Evolutionary conservation across 2,113 vertebrate species (phyloP), one percentile per base, ranked within the genome.

Genomic region (Merops nubicus): DNA sequence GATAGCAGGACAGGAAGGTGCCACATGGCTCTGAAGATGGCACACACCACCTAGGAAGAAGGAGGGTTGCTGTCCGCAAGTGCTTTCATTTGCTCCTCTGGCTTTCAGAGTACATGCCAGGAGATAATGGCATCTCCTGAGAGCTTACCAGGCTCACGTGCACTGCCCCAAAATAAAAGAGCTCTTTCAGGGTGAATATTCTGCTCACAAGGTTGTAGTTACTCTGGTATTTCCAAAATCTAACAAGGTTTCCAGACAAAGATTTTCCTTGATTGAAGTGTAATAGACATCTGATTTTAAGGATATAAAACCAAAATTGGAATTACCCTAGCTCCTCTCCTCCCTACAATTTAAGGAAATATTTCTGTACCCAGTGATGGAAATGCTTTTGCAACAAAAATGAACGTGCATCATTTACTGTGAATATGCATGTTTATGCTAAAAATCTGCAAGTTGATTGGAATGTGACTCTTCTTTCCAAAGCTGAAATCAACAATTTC

Each of bases 21-120:
- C 17, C 20, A 12, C n/a, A 5, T 0, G 3, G n/a, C 15, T 14
- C 6, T 1, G 2, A 47, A 62, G 42, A 48, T 21, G 75, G 54
- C 31, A n/a, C 15, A 9, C 29, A 8, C 3, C 34, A 14, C 36
- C 29, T 9, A 36, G 31, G 47, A 56, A 28, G 23, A 63, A 5
- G 45, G 69, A 47, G 33, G 11, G 28, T 25, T 87, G 31, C n/a
- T 50, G 5, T 13, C 63, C 40, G 3, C n/a, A 40, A 38, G 50
- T 17, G 43, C 25, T 73, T 60, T 43, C 36, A 16, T 15, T 68
- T 12, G 16, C 29, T 64, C 15, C 28, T 72, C 34, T 31, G 29
- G 20, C 26, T 64, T 73, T 54, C 15, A 6, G 50, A 47, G 34
- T 8, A 11, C 29, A 11, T 8, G 12, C 18, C 43, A 48, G 60